These are phyloP conservation scores for Pogonomyrmex californicus DNA, from an alignment of 1,140 invertebrate species.

Conservation along the genomic window DNA sequence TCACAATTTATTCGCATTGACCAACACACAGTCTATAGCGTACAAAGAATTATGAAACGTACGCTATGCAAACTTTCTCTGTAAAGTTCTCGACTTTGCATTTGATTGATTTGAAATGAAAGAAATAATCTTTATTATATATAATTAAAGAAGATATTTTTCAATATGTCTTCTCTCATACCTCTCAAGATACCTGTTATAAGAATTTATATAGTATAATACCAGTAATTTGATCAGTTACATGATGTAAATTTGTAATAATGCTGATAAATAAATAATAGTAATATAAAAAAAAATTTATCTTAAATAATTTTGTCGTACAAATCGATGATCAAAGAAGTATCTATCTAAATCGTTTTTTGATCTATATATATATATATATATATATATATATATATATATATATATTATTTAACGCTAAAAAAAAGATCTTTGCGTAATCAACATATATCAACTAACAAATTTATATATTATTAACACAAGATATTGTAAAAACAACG, in stretches of 20 bases:
- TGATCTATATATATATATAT: not conserved
- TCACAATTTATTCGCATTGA: slow-evolving; percentile 26
- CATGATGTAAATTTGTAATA: not conserved
- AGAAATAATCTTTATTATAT: not conserved
- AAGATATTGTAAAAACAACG: not conserved
- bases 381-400: slow-evolving; percentile 19
- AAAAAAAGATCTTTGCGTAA: not conserved
- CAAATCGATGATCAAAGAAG: slow-evolving; percentile 16
- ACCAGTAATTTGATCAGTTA: not conserved
- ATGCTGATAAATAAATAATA: no score
- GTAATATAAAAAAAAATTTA: not conserved
- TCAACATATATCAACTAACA: not conserved
- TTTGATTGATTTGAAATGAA: not conserved
- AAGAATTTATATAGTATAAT: no score
- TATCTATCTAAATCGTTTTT: not conserved
- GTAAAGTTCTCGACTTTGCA: slow-evolving; percentile 7
- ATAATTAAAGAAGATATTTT: not conserved
- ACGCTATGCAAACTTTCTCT: slow-evolving; percentile 19
- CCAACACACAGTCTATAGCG: slow-evolving; percentile 2
- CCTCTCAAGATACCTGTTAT: no score
- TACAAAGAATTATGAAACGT: slow-evolving; percentile 22
- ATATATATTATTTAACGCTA: not conserved
- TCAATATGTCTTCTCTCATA: not conserved
- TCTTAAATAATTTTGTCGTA: not conserved
- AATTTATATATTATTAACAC: not conserved